Percentiles rank a stretch among this genome's conserved stretches.
These are phyloP conservation scores for Heliconius aoede DNA, from an alignment of 2,888 invertebrate species.

Conservation along the genomic window DNA sequence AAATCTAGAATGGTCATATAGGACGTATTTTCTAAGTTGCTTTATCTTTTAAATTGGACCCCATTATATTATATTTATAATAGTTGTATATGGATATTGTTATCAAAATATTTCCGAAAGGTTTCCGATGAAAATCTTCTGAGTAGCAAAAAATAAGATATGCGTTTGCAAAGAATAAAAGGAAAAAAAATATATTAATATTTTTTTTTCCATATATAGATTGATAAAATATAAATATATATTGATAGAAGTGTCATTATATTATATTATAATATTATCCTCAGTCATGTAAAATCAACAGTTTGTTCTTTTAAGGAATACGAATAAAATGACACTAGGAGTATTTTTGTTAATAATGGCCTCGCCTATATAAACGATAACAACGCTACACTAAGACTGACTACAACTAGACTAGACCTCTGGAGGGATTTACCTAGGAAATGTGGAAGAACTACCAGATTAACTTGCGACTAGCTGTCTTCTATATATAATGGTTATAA, in stretches of 20 bases:
- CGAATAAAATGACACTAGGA: constrained; percentile 71
- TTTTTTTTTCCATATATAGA: neutral
- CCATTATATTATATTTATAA: neutral
- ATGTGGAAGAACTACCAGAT: constrained; percentile 64
- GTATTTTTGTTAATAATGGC: constrained; percentile 72
- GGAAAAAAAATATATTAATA: too few species aligned
- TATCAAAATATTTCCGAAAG: constrained; percentile 11
- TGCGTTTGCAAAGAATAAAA: neutral
- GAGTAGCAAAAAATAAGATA: neutral
- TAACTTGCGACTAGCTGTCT: constrained; percentile 39
- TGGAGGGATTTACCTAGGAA: constrained; percentile 78
- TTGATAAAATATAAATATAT: too few species aligned
- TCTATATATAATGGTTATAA: neutral
- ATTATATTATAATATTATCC: constrained; percentile 18
- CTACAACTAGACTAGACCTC: constrained; percentile 64
- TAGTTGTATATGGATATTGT: neutral
- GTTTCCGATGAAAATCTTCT: neutral
- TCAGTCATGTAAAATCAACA: constrained; percentile 49
- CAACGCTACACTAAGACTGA: constrained; percentile 22
- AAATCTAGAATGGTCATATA: neutral
- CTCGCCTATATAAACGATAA: constrained; percentile 72
- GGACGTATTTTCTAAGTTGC: neutral
- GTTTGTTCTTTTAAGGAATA: constrained; percentile 53
- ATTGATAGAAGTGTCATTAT: too few species aligned
- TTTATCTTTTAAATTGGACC: constrained; percentile 10